phyloP scores from a whole-genome alignment of 2,797 vertebrate genomes.

The Sciurus vulgaris region DNA sequence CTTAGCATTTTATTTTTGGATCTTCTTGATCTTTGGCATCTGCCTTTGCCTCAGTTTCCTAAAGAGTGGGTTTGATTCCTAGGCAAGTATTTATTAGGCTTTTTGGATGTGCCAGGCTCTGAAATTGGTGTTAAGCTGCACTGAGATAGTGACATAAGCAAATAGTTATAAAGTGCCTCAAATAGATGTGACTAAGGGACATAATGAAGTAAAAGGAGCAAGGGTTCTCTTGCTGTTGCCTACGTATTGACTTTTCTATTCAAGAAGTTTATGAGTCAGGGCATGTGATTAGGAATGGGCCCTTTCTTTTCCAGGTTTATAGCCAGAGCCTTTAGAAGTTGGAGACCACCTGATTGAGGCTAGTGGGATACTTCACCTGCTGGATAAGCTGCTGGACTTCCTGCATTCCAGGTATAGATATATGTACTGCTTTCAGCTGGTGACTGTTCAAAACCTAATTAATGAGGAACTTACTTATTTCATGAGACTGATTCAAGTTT shows the following conservation, averaged over 20 bases:
- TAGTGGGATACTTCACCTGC: slow-evolving; percentile 94
- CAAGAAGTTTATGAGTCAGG: no score
- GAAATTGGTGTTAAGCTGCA: neutral
- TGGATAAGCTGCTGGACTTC: slow-evolving; percentile 92
- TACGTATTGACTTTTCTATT: neutral
- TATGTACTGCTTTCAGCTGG: neutral
- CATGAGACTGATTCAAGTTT: neutral
- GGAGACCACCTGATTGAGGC: slow-evolving; percentile 95
- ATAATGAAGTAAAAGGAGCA: neutral
- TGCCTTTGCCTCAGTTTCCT: slow-evolving; percentile 12
- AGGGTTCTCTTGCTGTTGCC: neutral
- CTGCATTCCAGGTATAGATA: slow-evolving; percentile 89
- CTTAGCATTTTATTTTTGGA: neutral
- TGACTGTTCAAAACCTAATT: neutral
- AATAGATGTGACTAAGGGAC: neutral
- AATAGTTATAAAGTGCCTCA: neutral
- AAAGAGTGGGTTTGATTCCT: neutral
- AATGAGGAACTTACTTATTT: neutral
- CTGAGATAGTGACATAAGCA: neutral
- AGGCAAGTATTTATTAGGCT: neutral
- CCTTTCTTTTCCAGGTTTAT: slow-evolving; percentile 90
- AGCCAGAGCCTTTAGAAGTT: slow-evolving; percentile 97
- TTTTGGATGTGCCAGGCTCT: neutral
- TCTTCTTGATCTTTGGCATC: neutral
- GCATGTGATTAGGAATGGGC: no score